Conservation (phyloP, 30 jellyfish, hydroid and myxozoan species). For the Sanderia malayensis region DNA sequence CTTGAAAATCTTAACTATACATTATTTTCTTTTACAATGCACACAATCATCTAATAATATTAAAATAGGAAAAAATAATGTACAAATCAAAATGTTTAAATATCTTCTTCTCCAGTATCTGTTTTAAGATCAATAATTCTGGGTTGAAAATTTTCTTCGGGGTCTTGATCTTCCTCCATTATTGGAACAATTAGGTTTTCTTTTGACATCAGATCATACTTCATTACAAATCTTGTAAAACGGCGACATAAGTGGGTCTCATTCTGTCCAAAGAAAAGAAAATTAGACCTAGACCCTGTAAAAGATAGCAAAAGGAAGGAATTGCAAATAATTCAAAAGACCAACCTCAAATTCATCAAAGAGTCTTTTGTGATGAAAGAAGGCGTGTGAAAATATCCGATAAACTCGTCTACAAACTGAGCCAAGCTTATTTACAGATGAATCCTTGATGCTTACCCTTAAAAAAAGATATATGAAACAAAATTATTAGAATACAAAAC, state of each 20-base stretch:
- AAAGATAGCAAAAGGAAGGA: no score
- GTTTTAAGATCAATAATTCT: slow-evolving; percentile 45
- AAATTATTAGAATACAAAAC: no score
- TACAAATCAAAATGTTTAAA: no score
- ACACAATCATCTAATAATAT: no score
- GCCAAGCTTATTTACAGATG: slow-evolving; percentile 93
- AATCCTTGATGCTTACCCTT: slow-evolving; percentile 98
- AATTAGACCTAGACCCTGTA: not conserved
- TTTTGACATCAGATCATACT: slow-evolving; percentile 94
- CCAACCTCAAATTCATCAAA: slow-evolving; percentile 96
- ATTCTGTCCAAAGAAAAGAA: slow-evolving; percentile 54
- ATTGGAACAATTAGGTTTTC: slow-evolving; percentile 97
- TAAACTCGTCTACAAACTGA: slow-evolving; percentile 97
- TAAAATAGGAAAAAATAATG: no score
- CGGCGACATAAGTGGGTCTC: slow-evolving; percentile 95
- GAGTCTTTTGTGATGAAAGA: slow-evolving; percentile 88
- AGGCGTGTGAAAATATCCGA: slow-evolving; percentile 95
- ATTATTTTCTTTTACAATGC: no score
- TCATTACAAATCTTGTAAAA: slow-evolving; percentile 86
- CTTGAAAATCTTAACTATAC: no score
- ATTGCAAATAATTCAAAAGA: no score
- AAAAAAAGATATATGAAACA: no score
- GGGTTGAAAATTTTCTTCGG: slow-evolving; percentile 59
- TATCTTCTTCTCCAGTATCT: slow-evolving; percentile 60
- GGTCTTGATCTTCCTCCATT: slow-evolving; percentile 84